Base-by-base conservation (phyloP, 2,113 vertebrate species). In the Paratilapia polleni region DNA sequence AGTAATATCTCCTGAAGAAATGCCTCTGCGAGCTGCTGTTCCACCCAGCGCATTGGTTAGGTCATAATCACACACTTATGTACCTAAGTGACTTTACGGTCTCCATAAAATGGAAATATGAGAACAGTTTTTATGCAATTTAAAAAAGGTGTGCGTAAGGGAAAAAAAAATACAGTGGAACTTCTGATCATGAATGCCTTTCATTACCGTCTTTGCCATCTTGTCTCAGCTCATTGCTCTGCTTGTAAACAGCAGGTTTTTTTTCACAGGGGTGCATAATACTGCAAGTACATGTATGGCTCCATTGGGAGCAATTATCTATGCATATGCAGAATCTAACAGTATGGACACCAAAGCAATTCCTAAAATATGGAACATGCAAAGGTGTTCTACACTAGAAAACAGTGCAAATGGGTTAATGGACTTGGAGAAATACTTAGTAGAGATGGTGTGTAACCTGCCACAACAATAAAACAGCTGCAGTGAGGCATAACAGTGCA, bases 71-170 rank as follows among this genome's bases (percentile, higher is more conserved):
- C 90, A 88, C 81, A 86, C 81, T 90, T 84, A 84, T 59, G 59
- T 75, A 79, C 88, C 63, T 70, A 91, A 83, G 82, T 62, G 85
- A 83, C 82, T 89, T 92, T 78, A 91, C 77, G 86, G 82, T 90
- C 82, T 81, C 76, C 75, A 92, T 93, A 92, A 93, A 93, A 86
- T 66, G 56, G 75, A 91, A 90, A 82, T 82, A 87, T 89, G 86
- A 57, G 73, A 49, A 49, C 59, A 58, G 68, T 83, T 89, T 85
- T 62, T 81, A 75, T 87, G 78, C 77, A 87, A 59, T 92, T 89
- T 75, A 85, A 87, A 41, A 87, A 86, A 68, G 58, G 31, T 89
- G 76, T 83, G 62, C 28, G 75, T 59, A 70, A 88, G 86, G 34
- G 52, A 2, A 70, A 70, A 54, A 49, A 73, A 80, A 85, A 87